Evolutionary conservation across 2,113 vertebrate genomes (phyloP), one percentile per base, ranked within the genome.

Genomic region (Tamias sibiricus): DNA sequence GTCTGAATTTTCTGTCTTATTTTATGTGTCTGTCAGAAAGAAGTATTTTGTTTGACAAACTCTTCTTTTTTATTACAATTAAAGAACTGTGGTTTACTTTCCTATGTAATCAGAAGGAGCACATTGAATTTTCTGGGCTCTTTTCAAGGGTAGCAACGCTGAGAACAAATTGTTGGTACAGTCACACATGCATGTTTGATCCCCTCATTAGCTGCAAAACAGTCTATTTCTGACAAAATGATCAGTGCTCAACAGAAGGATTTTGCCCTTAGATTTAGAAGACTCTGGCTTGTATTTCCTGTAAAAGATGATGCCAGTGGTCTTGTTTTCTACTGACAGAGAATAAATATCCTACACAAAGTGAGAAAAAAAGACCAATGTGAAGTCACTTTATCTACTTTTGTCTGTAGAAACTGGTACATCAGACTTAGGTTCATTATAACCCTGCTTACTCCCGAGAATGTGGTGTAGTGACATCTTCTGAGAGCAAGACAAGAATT

Each of bases 11-110:
- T 96, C 52, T 84, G 47, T 80, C 13, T 64, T 79, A 87, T 59
- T 97, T 89, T 79, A n/a, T 62, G 5, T 87, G n/a, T 40, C 71
- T 97, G 19, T 83, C 42, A 96, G 19, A 47, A 71, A 81, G 37
- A 26, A 11, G 44, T 32, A 37, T 92, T n/a, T 62, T 77, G 14
- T 93, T 81, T 88, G 66, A 94, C 49, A 95, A 94, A 93, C 22
- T 72, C 9, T 77, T 86, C 62, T 85, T 71, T 72, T 89, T 87
- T 49, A 83, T 95, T 96, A 26, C 37, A 93, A 59, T 95, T 95
- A 87, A 95, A 57, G 57, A 83, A 83, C 64, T 59, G 42, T 71
- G 69, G 87, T 90, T 93, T 75, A 95, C 35, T 95, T 20, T 68
- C 20, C n/a, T 87, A 44, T 66, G 8, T 86, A 87, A 87, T 93